Base-by-base conservation (phyloP, 30 jellyfish, hydroid and myxozoan species). In the Hydractinia echinata region DNA sequence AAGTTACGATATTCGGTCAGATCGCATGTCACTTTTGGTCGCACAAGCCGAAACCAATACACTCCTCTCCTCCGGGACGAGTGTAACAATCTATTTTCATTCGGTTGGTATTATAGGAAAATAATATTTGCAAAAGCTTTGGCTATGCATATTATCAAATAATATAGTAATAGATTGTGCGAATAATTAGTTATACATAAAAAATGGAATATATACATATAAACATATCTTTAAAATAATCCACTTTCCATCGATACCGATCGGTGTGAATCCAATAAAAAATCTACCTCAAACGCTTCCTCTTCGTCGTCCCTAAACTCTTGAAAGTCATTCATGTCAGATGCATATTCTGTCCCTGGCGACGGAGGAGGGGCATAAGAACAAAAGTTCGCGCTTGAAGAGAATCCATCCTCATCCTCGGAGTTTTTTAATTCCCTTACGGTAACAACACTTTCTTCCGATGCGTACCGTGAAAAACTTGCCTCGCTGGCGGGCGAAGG, bases 361-460 rank as follows among this genome's bases (percentile, higher is more conserved):
- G 87, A 80, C 15, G 87, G 87, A 8, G 87, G 87, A 19, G 87
- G 86, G n/a, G 84, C 86, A 56, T 80, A 80, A 19, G 19, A 53
- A 66, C 30, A 44, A 61, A 61, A 80, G 67, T 68, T 51, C 60
- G 55, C 84, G 49, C 39, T 66, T 5, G 6, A 62, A 44, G 30
- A 44, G 7, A 50, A 15, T 6, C 19, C 82, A 50, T 58, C 55
- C 11, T 56, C 54, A 8, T 61, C 44, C 10, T 51, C 54, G 16
- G 56, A 10, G 15, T 73, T 18, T 10, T 76, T 30, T 77, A 76
- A 7, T 21, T 76, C 84, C 39, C 77, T 53, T 5, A 15, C 55
- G 19, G 78, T 76, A 18, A 10, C 76, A 14, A 14, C 14, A 7
- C 53, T n/a, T 39, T 19, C 66, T 15, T 53, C 66, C 20, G 44